Percentiles rank a stretch among this genome's conserved stretches.
phyloP scores from a whole-genome alignment of 2,113 vertebrate genomes.

The Apodemus speciosus region DNA sequence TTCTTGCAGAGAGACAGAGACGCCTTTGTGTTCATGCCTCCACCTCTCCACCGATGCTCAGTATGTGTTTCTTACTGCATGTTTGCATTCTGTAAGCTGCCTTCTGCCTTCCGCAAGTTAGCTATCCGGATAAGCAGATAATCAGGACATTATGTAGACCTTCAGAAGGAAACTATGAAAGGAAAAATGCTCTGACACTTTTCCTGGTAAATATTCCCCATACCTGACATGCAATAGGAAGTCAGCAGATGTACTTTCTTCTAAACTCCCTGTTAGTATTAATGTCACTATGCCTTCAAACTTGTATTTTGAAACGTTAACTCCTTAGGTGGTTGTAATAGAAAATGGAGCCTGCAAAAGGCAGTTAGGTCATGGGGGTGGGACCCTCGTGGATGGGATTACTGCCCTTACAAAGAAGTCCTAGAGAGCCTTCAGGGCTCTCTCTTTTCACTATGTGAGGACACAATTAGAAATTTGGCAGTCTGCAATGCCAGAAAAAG shows the following conservation, averaged over 20 bases:
- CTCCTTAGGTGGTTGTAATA: neutral
- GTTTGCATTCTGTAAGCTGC: slow-evolving; percentile 22
- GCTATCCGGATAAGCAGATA: neutral
- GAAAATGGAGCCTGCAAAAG: neutral
- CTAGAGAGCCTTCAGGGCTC: neutral
- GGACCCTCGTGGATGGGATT: neutral
- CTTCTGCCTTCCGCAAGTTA: slow-evolving; percentile 22
- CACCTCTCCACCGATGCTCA: neutral
- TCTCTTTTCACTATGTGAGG: neutral
- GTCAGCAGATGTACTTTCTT: neutral
- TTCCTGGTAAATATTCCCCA: neutral
- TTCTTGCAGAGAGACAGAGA: neutral
- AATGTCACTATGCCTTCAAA: neutral
- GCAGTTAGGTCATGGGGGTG: neutral
- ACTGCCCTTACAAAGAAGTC: neutral
- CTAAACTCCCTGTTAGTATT: neutral
- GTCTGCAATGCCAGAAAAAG: neutral
- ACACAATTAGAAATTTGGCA: neutral
- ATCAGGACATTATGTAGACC: neutral
- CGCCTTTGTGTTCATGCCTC: neutral
- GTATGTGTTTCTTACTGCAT: neutral
- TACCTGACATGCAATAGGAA: neutral
- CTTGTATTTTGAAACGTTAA: neutral
- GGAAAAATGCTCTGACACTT: neutral
- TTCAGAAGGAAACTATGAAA: neutral